Conservation (phyloP, 2,888 invertebrate genomes). For the Tipula unca region DNA sequence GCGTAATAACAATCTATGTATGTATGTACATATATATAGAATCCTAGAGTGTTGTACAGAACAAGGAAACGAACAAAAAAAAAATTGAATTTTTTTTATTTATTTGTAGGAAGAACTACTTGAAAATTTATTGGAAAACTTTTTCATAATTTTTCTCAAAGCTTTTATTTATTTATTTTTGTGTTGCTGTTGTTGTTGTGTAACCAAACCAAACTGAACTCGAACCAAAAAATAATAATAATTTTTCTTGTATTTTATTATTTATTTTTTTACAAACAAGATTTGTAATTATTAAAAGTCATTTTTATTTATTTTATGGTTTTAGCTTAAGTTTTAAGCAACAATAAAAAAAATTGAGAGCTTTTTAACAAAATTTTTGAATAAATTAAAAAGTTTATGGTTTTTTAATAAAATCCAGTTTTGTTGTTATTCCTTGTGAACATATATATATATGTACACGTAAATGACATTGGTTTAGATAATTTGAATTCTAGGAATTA, state of each 20-base stretch:
- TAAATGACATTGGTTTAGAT: not conserved
- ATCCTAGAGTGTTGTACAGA: not conserved
- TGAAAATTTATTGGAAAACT: not conserved
- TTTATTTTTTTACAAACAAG: not conserved
- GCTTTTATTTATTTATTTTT: not conserved
- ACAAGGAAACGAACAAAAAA: not conserved
- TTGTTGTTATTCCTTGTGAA: not conserved
- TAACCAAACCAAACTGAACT: not conserved
- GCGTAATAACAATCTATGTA: too few relatives aligned
- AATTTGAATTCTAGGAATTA: not conserved
- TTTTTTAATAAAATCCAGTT: not conserved
- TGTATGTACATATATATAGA: too few relatives aligned
- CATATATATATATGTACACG: not conserved
- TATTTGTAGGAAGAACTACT: not conserved
- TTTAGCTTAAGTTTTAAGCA: not conserved
- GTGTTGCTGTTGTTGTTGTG: not conserved
- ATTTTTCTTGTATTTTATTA: not conserved
- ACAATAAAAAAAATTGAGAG: not conserved
- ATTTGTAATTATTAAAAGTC: not conserved
- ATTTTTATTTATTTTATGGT: conserved; percentile 8
- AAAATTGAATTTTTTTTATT: too few relatives aligned
- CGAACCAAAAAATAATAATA: not conserved
- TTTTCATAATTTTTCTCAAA: not conserved
- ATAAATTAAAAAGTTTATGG: not conserved
- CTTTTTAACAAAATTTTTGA: not conserved